These are phyloP conservation scores for Hofmannophila pseudospretella DNA, from an alignment of 2,888 invertebrate genomes.

Conservation along the genomic window DNA sequence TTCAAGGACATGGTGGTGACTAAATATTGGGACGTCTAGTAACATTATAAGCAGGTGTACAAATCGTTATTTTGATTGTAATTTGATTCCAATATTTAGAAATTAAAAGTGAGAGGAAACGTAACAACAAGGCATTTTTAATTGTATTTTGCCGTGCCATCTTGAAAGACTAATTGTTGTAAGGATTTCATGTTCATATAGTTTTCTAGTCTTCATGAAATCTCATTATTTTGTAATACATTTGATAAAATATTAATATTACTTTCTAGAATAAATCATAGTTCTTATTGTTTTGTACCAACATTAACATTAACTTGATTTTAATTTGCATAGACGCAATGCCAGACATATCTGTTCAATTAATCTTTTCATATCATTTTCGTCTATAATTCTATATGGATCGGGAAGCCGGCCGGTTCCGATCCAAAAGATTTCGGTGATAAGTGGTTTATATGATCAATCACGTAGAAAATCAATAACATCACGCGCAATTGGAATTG, in stretches of 20 bases:
- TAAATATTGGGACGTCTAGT: slow-evolving; percentile 69
- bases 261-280: slow-evolving; percentile 46
- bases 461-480: too few species aligned
- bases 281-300: slow-evolving; percentile 48
- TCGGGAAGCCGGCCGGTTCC: slow-evolving; percentile 26
- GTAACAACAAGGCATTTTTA: slow-evolving; percentile 68
- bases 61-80: slow-evolving; percentile 69
- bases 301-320: slow-evolving; percentile 31
- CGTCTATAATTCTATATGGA: slow-evolving; percentile 15
- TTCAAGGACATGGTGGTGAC: slow-evolving; percentile 52
- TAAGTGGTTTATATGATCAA: neutral
- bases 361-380: slow-evolving; percentile 28
- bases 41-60: slow-evolving; percentile 65
- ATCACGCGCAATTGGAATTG: neutral
- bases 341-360: slow-evolving; percentile 44
- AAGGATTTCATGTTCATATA: slow-evolving; percentile 77
- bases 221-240: slow-evolving; percentile 68
- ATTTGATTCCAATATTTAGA: slow-evolving; percentile 73
- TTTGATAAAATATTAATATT: slow-evolving; percentile 51
- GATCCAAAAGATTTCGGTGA: slow-evolving; percentile 7
- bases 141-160: slow-evolving; percentile 70
- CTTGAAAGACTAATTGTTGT: slow-evolving; percentile 76
- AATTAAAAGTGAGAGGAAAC: slow-evolving; percentile 50
- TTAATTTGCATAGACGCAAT: slow-evolving; percentile 38
- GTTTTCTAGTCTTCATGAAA: slow-evolving; percentile 75